Percentiles rank a stretch among this genome's conserved stretches.
Conservation (phyloP, 2,113 vertebrate species). For the Hydropotes inermis region DNA sequence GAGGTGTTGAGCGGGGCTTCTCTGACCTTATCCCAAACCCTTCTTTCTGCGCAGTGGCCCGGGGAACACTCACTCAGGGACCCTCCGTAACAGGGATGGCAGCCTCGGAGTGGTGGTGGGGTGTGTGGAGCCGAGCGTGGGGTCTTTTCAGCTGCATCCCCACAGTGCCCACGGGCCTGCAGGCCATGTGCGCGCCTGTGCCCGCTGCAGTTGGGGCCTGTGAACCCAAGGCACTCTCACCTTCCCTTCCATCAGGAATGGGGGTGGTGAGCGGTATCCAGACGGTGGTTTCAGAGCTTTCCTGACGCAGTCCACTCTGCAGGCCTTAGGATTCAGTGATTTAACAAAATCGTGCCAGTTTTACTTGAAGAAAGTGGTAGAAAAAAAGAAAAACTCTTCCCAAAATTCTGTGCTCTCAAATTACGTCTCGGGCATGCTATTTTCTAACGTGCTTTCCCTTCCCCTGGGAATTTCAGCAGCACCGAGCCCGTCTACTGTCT, state of each 20-base stretch:
- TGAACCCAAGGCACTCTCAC: neutral
- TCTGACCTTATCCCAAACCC: neutral
- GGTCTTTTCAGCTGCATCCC: neutral
- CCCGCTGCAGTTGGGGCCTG: neutral
- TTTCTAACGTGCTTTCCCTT: slow-evolving; percentile 16
- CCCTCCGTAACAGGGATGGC: neutral
- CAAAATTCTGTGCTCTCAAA: slow-evolving; percentile 19
- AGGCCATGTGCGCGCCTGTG: neutral
- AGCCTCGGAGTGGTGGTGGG: neutral
- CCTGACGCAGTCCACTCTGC: neutral
- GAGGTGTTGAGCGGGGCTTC: neutral
- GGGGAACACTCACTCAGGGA: neutral
- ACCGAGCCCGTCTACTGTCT: neutral
- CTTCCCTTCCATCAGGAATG: neutral
- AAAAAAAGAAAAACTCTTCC: neutral
- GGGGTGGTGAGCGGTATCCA: neutral
- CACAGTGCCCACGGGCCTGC: neutral
- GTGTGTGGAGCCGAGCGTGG: neutral
- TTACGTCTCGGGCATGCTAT: neutral
- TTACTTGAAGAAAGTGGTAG: slow-evolving; percentile 26
- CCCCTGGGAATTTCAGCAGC: neutral
- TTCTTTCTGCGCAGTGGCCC: neutral
- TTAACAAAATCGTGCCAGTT: neutral
- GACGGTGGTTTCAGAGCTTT: neutral
- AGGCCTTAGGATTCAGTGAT: neutral